Evolutionary conservation across 2,113 vertebrate species (phyloP), one percentile per base, ranked within the genome.

Genomic region (Fregetta grallaria): DNA sequence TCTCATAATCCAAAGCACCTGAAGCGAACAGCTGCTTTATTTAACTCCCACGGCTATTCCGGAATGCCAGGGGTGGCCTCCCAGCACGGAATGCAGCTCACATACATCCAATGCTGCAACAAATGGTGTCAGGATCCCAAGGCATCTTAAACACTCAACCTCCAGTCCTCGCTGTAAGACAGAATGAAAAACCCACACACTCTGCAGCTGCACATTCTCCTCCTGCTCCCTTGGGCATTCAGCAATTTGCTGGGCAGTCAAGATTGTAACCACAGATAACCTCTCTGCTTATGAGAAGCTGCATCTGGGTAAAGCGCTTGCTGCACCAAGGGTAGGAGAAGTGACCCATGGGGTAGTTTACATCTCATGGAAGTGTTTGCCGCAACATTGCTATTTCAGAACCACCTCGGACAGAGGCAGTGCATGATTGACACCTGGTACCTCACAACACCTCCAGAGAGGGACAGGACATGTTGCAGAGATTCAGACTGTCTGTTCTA

Each of bases 161-260:
- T 80, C 72, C 80, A 78, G 38, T 55, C 42, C 76, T 77, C n/a
- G 13, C 52, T 71, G 55, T 50, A 81, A 63, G 71, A 34, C 56
- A 91, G 66, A 82, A 1, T 36, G 83, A 91, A 90, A 90, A 94
- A 52, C 89, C 83, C 91, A 81, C 87, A 30, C 73, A 87, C 18
- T 36, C 89, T 81, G 77, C 80, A 91, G 94, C 91, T 71, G 66
- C 81, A 89, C 72, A 81, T 92, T 95, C 90, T 90, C 74, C 87
- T 96, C 90, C 94, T 81, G 86, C 68, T 87, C 92, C 94, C 70
- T 89, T 1, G 3, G 77, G 77, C 73, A 78, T 72, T 87, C 93
- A 82, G 65, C 70, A 91, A 74, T 91, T 91, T 88, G 76, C 89
- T 90, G 93, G 94, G 80, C 66, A 87, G 84, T 91, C 91, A 73